These are phyloP conservation scores for Drosophila azteca DNA, from an alignment of 1,140 invertebrate genomes.

Conservation along the genomic window DNA sequence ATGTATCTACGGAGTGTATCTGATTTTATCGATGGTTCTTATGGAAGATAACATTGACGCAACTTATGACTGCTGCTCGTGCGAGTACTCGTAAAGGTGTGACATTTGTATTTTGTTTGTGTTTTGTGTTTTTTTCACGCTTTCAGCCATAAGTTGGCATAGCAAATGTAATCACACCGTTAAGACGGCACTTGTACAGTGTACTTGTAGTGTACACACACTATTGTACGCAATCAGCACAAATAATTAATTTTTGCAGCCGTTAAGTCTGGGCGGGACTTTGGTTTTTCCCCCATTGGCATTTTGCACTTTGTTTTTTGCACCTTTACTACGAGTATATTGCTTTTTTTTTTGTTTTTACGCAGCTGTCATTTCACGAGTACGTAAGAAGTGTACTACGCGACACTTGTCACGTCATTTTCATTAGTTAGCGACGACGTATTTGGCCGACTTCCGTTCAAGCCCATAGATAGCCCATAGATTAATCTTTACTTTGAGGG, in stretches of 20 bases:
- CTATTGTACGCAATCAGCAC: constrained; percentile 28
- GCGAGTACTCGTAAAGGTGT: background rate
- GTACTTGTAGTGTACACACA: constrained; percentile 13
- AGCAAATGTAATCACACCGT: constrained; percentile 43
- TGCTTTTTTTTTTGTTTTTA: constrained; percentile 19
- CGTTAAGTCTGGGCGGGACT: constrained; percentile 58
- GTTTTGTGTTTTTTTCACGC: constrained; percentile 8
- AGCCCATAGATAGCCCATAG: constrained; percentile 11
- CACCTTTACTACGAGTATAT: background rate
- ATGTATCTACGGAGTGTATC: background rate
- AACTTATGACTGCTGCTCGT: background rate
- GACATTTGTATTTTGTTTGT: background rate
- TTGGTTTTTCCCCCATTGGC: constrained; percentile 12
- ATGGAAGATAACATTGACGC: background rate
- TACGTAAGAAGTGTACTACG: constrained; percentile 1
- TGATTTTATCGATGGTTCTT: background rate
- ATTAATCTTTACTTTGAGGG: constrained; percentile 2
- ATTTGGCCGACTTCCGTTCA: constrained; percentile 25
- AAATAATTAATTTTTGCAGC: constrained; percentile 61
- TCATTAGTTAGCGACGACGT: constrained; percentile 18
- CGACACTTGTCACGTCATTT: constrained; percentile 56
- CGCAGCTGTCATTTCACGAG: constrained; percentile 18
- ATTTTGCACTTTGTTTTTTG: constrained; percentile 1
- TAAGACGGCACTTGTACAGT: constrained; percentile 26
- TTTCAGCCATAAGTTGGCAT: constrained; percentile 16